A percentile compares a stretch with the other conserved stretches of the same genome.
phyloP scores from a whole-genome alignment of 2,888 invertebrate genomes.

The Tanaodytes sp. region DNA sequence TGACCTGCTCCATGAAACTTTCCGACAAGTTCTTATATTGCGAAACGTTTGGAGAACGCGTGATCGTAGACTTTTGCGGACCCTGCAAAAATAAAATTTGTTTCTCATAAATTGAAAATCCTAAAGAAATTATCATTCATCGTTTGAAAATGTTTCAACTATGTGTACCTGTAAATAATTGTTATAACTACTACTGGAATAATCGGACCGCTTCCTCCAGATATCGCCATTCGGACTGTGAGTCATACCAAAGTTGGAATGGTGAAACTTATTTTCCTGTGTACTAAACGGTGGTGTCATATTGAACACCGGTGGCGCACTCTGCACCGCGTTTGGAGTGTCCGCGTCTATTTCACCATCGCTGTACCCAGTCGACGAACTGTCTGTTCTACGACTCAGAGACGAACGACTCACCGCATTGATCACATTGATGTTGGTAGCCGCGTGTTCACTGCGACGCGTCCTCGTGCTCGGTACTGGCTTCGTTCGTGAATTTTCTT shows the following conservation, averaged over 20 bases:
- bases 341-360: constrained; percentile 74
- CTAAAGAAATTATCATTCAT: too few species aligned
- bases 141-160: too few species aligned
- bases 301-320: constrained; percentile 69
- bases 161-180: constrained; percentile 62
- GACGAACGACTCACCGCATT: constrained; percentile 62
- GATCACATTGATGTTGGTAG: constrained; percentile 58
- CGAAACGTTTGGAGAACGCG: constrained; percentile 67
- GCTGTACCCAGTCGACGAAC: constrained; percentile 71
- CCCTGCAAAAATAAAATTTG: too few species aligned
- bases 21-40: constrained; percentile 67
- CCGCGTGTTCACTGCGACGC: constrained; percentile 66
- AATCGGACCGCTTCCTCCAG: constrained; percentile 66
- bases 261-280: constrained; percentile 64
- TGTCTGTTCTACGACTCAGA: constrained; percentile 66
- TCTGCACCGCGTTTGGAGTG: constrained; percentile 66
- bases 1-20: constrained; percentile 63
- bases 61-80: constrained; percentile 65
- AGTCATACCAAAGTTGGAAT: constrained; percentile 58
- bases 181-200: constrained; percentile 59
- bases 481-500: constrained; percentile 63
- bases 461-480: constrained; percentile 69
- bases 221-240: constrained; percentile 68
- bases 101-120: too few species aligned
- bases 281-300: constrained; percentile 62